Evolutionary conservation across 2,113 vertebrate genomes (phyloP), one percentile per base, ranked within the genome.

Genomic region (Erythrocercus mccallii): DNA sequence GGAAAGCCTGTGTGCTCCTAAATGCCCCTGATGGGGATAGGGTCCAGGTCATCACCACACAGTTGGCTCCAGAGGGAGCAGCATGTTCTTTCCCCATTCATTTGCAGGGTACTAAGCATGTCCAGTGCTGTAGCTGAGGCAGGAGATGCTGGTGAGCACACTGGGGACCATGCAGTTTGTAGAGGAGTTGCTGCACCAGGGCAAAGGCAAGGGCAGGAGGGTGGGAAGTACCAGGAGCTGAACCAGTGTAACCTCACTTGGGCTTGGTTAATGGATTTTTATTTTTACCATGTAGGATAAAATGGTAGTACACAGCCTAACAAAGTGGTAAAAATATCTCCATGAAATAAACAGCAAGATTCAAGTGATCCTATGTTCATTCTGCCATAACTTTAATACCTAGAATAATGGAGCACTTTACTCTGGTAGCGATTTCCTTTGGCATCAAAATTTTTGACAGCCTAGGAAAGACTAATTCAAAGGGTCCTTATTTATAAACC

Each of bases 31-130:
- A 12, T 2, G 2, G 33, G 42, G 6, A 3, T 62, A n/a, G n/a
- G 28, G 31, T 68, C 61, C 23, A 40, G 40, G 10, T 27, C 0
- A 0, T 47, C 65, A 27, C 15, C 1, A 0, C 10, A 8, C 42
- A 81, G 33, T 47, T 60, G 35, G 30, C 70, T 66, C 61, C 35
- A 40, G 44, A 86, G 16, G 33, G 35, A 91, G 31, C 37, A 66
- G 33, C 51, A 78, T 33, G 24, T 50, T 48, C 45, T 53, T 71
- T 92, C 53, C 33, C 33, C 48, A 33, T 64, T 44, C 31, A 11
- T 73, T 68, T 79, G 48, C 38, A 28, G 0, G 3, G 47, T 66
- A 28, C 35, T 65, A 6, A 83, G 56, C 0, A 0, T 17, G 30
- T 53, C 44, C 56, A 17, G 35, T 1, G 6, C 57, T 15, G 15